A percentile compares a stretch with the other conserved stretches of the same genome.
phyloP scores from a whole-genome alignment of 92 coral and sea anemone species.

The Heteractis magnifica region DNA sequence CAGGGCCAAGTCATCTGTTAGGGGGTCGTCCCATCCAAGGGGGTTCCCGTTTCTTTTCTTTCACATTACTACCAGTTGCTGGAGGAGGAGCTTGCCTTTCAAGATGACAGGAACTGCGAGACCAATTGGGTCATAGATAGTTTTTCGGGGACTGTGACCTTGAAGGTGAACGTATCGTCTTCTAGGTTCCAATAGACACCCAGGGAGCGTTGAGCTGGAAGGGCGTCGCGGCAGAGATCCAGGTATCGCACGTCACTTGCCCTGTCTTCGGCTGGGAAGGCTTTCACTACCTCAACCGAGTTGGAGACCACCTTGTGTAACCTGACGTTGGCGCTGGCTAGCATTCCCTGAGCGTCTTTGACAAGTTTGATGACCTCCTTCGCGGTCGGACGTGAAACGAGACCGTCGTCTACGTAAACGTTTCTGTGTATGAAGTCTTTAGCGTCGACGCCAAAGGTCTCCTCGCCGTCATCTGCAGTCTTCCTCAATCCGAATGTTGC shows the following conservation, averaged over 20 bases:
- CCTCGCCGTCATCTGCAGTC: conserved; percentile 72
- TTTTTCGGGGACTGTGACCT: conserved; percentile 42
- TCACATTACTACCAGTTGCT: conserved; percentile 32
- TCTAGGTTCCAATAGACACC: conserved; percentile 58
- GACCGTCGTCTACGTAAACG: conserved; percentile 68
- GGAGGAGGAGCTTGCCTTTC: conserved; percentile 41
- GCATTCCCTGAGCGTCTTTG: conserved; percentile 49
- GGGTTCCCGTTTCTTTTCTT: conserved; percentile 26
- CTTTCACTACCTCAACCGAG: conserved; percentile 71
- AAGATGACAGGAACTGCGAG: conserved; percentile 52
- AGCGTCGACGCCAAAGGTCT: conserved; percentile 33
- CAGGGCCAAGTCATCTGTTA: conserved; percentile 41
- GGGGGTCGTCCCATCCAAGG: conserved; percentile 52
- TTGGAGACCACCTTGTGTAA: conserved; percentile 70
- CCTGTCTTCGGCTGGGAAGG: conserved; percentile 63
- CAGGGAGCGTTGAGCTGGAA: conserved; percentile 59
- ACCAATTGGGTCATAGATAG: conserved; percentile 59
- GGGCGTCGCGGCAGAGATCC: conserved; percentile 42
- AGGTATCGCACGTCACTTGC: conserved; percentile 46
- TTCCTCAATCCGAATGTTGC: conserved; percentile 46
- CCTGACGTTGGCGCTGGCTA: conserved; percentile 51
- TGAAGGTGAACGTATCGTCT: conserved; percentile 50
- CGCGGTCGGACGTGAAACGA: conserved; percentile 20
- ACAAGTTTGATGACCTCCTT: conserved; percentile 43
- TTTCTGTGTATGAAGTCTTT: conserved; percentile 49